These are phyloP conservation scores for Sceliomorpha sp. DNA, from an alignment of 2,888 invertebrate species.

Conservation along the genomic window DNA sequence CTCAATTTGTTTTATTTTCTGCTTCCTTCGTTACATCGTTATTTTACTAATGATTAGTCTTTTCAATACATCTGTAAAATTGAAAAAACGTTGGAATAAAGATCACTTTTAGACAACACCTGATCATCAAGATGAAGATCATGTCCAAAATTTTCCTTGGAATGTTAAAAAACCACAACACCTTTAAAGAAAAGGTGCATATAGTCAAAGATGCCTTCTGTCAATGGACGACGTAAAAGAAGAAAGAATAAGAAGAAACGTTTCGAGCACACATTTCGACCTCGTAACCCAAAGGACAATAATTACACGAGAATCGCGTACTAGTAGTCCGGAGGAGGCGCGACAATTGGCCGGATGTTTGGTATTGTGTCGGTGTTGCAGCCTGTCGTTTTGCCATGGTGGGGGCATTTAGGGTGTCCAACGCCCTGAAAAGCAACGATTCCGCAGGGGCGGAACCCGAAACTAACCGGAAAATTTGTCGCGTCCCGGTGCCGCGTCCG, in stretches of 20 bases:
- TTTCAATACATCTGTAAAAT: no score
- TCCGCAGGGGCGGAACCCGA: slow-evolving; percentile 57
- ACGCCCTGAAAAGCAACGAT: slow-evolving; percentile 55
- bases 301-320: slow-evolving; percentile 50
- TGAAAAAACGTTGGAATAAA: no score
- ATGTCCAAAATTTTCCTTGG: no score
- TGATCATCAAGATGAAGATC: no score
- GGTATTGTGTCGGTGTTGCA: slow-evolving; percentile 60
- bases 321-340: slow-evolving; percentile 58
- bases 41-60: no score
- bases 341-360: slow-evolving; percentile 80
- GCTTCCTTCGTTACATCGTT: no score
- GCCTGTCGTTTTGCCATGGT: slow-evolving; percentile 57
- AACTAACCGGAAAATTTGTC: slow-evolving; percentile 62
- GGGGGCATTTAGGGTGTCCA: slow-evolving; percentile 54
- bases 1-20: no score
- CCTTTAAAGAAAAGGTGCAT: no score
- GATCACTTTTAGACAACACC: no score
- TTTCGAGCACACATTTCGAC: slow-evolving; percentile 51
- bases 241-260: slow-evolving; percentile 27
- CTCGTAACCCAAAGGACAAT: slow-evolving; percentile 61
- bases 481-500: slow-evolving; percentile 47
- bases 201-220: no score
- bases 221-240: not conserved
- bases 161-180: no score